Evolutionary conservation across 2,113 vertebrate species (phyloP).

Genomic region (Anhinga rufa): DNA sequence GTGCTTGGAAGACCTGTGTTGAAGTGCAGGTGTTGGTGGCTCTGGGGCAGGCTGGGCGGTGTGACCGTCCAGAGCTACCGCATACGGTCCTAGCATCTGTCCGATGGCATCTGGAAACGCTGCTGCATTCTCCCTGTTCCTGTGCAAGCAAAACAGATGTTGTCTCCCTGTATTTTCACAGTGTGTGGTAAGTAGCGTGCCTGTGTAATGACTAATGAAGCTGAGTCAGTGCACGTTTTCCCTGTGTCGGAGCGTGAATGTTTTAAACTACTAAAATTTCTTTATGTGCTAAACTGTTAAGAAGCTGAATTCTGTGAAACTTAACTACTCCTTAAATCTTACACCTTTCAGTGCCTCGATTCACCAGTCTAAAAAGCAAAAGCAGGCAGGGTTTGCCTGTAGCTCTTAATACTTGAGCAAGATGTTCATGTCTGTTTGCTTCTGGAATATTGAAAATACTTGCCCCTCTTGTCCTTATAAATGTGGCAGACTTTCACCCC

Average conservation of each 20-base stretch:
- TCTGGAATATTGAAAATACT: background rate
- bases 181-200: background rate
- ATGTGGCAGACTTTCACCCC: no score
- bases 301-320: background rate
- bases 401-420: background rate
- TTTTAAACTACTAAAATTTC: background rate
- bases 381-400: background rate
- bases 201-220: background rate
- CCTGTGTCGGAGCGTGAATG: background rate
- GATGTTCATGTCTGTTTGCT: fast-evolving
- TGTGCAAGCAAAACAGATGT: background rate
- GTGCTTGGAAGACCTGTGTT: fast-evolving
- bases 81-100: fast-evolving
- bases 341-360: fast-evolving
- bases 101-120: background rate
- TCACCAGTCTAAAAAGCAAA: background rate
- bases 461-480: background rate
- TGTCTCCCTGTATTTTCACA: fast-evolving
- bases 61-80: fast-evolving
- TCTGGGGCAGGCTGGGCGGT: no score
- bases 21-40: fast-evolving
- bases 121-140: background rate
- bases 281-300: background rate
- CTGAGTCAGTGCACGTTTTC: background rate
- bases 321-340: background rate